Percentiles rank a stretch among this genome's conserved stretches.
Evolutionary conservation across 2,797 vertebrate genomes (phyloP).

Genomic region (Lophotriccus pileatus): DNA sequence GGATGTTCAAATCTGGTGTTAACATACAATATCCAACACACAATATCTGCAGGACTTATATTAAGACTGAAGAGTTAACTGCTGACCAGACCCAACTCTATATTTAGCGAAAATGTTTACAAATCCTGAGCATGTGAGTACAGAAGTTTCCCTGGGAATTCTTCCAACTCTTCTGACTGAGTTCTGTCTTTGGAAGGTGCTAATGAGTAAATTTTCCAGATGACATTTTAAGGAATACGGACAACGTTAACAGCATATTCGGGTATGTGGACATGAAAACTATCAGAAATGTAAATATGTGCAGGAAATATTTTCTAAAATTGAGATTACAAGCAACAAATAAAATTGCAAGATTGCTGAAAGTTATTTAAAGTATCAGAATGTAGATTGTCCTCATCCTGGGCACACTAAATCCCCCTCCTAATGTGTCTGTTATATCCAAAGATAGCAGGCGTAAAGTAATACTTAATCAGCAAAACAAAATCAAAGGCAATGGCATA

Average conservation of each 20-base stretch:
- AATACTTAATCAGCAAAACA: not conserved
- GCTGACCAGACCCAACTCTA: not conserved
- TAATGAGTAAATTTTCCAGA: not conserved
- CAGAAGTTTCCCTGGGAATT: slow-evolving; percentile 25
- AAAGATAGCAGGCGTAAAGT: not conserved
- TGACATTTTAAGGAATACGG: not conserved
- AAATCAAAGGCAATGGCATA: not conserved
- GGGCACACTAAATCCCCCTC: slow-evolving; percentile 18
- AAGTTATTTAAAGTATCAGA: not conserved
- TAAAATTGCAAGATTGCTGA: not conserved
- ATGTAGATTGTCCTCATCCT: not conserved
- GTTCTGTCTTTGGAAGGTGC: not conserved
- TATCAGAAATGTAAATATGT: not conserved
- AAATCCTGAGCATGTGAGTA: not conserved
- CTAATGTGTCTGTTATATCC: not conserved
- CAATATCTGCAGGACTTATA: not conserved
- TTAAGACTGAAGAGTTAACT: not conserved
- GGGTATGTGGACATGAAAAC: not conserved
- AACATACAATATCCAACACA: accelerated
- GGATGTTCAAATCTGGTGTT: not conserved
- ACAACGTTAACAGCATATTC: not conserved
- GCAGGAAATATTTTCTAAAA: not conserved
- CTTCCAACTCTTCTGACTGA: not conserved
- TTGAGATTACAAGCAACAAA: not conserved
- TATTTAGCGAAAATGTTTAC: slow-evolving; percentile 35